Conservation (phyloP, 2,113 vertebrate species). For the Otus sunia region DNA sequence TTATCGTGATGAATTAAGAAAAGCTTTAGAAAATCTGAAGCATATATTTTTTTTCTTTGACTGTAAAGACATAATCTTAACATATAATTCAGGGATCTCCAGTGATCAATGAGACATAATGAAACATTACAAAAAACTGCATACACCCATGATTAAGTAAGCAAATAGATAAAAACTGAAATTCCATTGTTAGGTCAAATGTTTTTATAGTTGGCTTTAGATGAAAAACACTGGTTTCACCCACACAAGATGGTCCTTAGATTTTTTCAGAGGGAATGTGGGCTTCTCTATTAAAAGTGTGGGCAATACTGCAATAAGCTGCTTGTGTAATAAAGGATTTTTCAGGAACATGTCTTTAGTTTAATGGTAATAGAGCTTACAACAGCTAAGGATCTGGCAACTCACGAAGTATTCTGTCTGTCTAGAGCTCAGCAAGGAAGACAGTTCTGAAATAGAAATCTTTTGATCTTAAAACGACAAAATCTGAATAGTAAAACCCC, state of each 20-base stretch:
- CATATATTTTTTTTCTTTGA: neutral
- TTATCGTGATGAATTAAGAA: neutral
- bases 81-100: neutral
- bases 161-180: neutral
- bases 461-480: slow-evolving; percentile 62
- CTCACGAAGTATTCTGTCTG: slow-evolving; percentile 11
- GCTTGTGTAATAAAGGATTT: neutral
- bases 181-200: neutral
- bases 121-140: neutral
- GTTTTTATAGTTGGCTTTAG: neutral
- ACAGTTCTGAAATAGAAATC: slow-evolving; percentile 56
- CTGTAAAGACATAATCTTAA: neutral
- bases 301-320: neutral
- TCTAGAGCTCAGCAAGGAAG: slow-evolving; percentile 45
- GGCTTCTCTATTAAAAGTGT: neutral
- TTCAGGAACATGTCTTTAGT: neutral
- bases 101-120: neutral
- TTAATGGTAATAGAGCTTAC: neutral
- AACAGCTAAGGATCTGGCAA: slow-evolving; percentile 7
- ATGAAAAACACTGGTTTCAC: neutral
- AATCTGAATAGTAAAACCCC: slow-evolving; percentile 53
- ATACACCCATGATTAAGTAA: neutral
- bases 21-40: neutral
- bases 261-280: neutral
- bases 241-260: neutral